Evolutionary conservation across 2,888 invertebrate species (phyloP).

Genomic region (Phyllotreta cruciferae): DNA sequence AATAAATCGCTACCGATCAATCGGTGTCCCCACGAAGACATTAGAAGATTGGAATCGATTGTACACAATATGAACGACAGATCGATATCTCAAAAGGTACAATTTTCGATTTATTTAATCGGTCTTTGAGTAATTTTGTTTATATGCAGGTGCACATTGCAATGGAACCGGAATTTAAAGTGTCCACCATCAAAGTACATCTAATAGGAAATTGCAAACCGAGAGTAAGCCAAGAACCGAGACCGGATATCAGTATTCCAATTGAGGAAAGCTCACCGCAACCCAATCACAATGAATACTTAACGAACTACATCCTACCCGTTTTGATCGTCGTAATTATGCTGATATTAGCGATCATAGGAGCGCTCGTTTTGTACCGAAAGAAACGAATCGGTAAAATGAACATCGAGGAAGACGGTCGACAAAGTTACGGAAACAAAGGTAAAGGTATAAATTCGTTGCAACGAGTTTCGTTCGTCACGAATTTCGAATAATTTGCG

Average conservation of each 20-base stretch:
- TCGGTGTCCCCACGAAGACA: conserved; percentile 79
- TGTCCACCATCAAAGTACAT: conserved; percentile 69
- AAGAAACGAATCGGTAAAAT: conserved; percentile 85
- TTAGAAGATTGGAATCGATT: conserved; percentile 74
- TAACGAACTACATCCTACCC: conserved; percentile 87
- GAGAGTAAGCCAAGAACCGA: conserved; percentile 48
- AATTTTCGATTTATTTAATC: background rate
- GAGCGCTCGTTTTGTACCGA: conserved; percentile 88
- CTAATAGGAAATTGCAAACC: conserved; percentile 67
- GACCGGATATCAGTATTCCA: conserved; percentile 39
- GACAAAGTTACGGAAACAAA: conserved; percentile 83
- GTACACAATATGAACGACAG: conserved; percentile 66
- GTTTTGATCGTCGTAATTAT: conserved; percentile 87
- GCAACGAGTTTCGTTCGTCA: background rate
- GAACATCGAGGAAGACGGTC: conserved; percentile 82
- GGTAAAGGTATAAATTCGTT: conserved; percentile 49
- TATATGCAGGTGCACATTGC: conserved; percentile 68
- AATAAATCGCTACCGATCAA: conserved; percentile 80
- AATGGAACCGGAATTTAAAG: conserved; percentile 76
- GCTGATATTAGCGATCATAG: conserved; percentile 83
- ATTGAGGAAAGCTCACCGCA: conserved; percentile 56
- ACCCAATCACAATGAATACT: conserved; percentile 67
- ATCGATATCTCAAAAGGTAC: conserved; percentile 62
- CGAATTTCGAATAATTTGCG: background rate
- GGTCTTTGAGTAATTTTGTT: background rate